phyloP scores from a whole-genome alignment of 2,888 invertebrate genomes.

The Drosophila suboccidentalis region DNA sequence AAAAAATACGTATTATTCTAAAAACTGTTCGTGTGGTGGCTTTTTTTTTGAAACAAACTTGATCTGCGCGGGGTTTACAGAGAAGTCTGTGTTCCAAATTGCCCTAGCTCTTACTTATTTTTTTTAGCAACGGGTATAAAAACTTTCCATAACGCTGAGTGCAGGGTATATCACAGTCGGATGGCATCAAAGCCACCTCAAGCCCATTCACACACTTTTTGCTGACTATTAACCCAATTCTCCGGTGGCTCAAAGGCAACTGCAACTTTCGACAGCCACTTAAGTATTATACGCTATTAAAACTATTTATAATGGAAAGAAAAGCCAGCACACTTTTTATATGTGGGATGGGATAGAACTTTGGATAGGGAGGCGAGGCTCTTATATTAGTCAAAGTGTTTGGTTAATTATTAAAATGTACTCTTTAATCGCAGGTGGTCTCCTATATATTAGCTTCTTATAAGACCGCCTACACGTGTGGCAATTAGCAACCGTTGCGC shows the following conservation, averaged over 20 bases:
- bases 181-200: conserved; percentile 6
- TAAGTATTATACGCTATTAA: conserved; percentile 62
- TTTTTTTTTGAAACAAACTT: too few species aligned
- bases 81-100: too few species aligned
- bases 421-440: conserved; percentile 36
- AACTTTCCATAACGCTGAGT: background rate
- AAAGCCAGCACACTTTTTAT: conserved; percentile 15
- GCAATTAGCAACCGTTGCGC: conserved; percentile 57
- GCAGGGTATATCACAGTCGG: conserved; percentile 13
- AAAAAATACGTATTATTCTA: too few species aligned
- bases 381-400: conserved; percentile 30
- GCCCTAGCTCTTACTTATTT: too few species aligned
- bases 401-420: conserved; percentile 10
- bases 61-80: too few species aligned
- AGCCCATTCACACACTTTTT: conserved; percentile 1
- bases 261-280: conserved; percentile 65
- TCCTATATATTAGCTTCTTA: background rate
- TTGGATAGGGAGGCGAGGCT: conserved; percentile 3
- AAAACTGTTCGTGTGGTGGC: too few species aligned
- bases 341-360: conserved; percentile 1
- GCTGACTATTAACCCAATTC: conserved; percentile 66
- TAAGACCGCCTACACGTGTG: conserved; percentile 31
- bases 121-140: too few species aligned
- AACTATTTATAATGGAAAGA: conserved; percentile 40
- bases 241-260: conserved; percentile 33